These are phyloP conservation scores for Monochamus saltuarius DNA, from an alignment of 1,140 invertebrate species.

Conservation along the genomic window DNA sequence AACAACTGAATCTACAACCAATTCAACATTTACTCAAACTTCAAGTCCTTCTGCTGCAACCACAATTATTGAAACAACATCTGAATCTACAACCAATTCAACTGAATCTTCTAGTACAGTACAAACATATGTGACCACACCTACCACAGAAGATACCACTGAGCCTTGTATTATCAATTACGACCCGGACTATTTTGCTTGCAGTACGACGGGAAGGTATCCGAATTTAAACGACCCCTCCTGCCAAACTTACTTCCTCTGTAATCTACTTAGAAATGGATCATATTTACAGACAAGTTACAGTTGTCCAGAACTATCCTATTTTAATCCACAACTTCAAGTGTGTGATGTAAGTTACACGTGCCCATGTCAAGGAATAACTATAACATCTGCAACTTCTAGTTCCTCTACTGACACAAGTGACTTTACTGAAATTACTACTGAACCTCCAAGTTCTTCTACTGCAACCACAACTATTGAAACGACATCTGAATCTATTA, in stretches of 20 bases:
- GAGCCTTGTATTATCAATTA: neutral
- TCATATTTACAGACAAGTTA: neutral
- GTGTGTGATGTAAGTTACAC: neutral
- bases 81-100: too few species aligned
- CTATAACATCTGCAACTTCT: neutral
- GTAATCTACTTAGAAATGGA: neutral
- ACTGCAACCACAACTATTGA: neutral
- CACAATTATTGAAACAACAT: neutral
- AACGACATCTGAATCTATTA: too few species aligned
- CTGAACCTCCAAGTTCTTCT: neutral
- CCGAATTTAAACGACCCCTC: neutral
- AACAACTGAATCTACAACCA: too few species aligned
- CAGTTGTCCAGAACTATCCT: neutral
- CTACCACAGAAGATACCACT: neutral
- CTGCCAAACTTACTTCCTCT: conserved; percentile 3
- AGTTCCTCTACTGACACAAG: too few species aligned
- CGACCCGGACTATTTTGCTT: neutral
- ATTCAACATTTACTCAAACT: too few species aligned
- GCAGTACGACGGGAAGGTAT: neutral
- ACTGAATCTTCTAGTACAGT: neutral
- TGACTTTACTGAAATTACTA: too few species aligned
- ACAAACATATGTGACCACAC: neutral
- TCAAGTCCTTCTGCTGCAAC: neutral
- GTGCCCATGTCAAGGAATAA: neutral
- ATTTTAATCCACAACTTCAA: neutral